Percentiles rank a stretch among this genome's conserved stretches.
Evolutionary conservation across 2,797 vertebrate species (phyloP).

Genomic region (Salarias fasciatus): DNA sequence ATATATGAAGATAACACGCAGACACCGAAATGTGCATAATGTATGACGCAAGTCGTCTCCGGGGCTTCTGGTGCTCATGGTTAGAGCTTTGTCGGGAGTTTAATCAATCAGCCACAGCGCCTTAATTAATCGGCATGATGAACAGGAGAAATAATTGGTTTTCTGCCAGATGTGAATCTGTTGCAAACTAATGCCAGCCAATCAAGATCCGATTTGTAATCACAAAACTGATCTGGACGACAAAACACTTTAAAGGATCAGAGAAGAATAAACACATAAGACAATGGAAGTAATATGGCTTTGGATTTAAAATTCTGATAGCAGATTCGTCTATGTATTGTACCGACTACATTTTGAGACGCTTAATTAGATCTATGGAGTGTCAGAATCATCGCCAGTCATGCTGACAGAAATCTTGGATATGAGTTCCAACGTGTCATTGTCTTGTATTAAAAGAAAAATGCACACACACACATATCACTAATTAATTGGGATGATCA

Average conservation of each 20-base stretch:
- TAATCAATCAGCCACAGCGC: constrained; percentile 75
- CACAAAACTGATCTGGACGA: constrained; percentile 60
- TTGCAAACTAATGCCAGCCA: constrained; percentile 67
- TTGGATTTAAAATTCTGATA: constrained; percentile 32
- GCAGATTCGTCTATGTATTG: constrained; percentile 3
- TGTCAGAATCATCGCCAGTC: constrained; percentile 17
- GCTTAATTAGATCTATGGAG: constrained; percentile 31
- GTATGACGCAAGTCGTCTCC: constrained; percentile 57
- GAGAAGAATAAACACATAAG: constrained; percentile 46
- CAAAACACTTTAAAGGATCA: constrained; percentile 60
- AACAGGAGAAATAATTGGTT: constrained; percentile 79
- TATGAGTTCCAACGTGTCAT: constrained; percentile 10
- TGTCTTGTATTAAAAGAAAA: constrained; percentile 15
- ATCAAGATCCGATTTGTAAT: constrained; percentile 64
- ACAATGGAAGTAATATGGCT: constrained; percentile 50
- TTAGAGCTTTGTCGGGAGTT: constrained; percentile 66
- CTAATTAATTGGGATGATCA: constrained; percentile 59
- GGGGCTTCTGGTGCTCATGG: constrained; percentile 36
- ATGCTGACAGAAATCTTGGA: constrained; percentile 21
- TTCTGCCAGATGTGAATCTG: constrained; percentile 77
- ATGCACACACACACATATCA: constrained; percentile 47
- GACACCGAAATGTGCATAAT: constrained; percentile 37
- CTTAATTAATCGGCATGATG: constrained; percentile 78
- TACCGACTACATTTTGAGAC: not conserved
- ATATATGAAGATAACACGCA: constrained; percentile 48